Evolutionary conservation across 1,140 invertebrate species (phyloP), one percentile per base, ranked within the genome.

Genomic region (Probaryconus sp.): DNA sequence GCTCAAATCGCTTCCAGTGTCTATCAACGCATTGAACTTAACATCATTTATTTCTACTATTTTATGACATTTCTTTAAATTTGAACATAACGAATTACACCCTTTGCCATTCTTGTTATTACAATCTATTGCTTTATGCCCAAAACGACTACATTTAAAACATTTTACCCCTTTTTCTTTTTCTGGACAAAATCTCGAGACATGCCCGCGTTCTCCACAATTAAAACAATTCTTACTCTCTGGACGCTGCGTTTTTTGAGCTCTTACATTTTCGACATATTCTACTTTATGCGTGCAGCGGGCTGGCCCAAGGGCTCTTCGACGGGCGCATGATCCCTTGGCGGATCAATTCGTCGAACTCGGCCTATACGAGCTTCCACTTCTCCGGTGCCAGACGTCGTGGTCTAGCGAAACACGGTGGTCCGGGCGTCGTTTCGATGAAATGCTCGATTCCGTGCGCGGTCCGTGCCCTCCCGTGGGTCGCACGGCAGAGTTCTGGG

Each of bases 381-480:
- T 48, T 48, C 6, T 30, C 24, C 9, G 24, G 4, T 6, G 43
- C 5, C 16, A 26, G 10, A 5, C 9, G 3, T 9, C 28, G 3
- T 9, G 28, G 3, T 5, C 3, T 2, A 5, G n/a, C n/a, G n/a
- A n/a, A n/a, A n/a, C n/a, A n/a, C n/a, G n/a, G n/a, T n/a, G n/a
- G n/a, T n/a, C n/a, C n/a, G n/a, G n/a, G n/a, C n/a, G n/a, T 14
- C n/a, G 1, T 50, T 3, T 47, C 24, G 6, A 47, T 47, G 7
- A 18, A 16, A 47, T 47, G 24, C 9, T 28, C 2, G 3, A 26
- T 10, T 48, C n/a, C 26, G 74, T 75, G n/a, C 21, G 38, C 5
- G 24, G 77, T 43, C 75, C 75, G 1, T n/a, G n/a, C n/a, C n/a
- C n/a, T n/a, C n/a, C 63, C 35, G 4, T 77, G 64, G n/a, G 73